phyloP scores from a whole-genome alignment of 2,797 vertebrate genomes.

The Enteromius radiatus region DNA sequence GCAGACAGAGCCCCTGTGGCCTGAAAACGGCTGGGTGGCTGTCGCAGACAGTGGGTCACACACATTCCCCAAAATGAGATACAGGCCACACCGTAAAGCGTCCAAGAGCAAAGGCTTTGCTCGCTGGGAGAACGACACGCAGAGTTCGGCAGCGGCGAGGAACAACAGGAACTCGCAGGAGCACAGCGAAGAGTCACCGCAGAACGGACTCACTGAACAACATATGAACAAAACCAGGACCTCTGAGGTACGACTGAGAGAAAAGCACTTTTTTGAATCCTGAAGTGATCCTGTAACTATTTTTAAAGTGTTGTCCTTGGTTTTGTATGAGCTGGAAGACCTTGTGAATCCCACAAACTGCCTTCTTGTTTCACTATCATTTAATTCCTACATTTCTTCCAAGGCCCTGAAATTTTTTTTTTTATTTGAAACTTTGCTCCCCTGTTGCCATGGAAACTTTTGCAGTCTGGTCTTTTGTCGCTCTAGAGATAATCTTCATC shows the following conservation, averaged over 20 bases:
- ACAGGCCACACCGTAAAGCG: constrained; percentile 85
- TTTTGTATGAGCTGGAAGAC: not conserved
- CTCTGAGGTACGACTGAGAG: constrained; percentile 72
- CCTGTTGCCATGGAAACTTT: constrained; percentile 47
- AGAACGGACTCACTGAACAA: constrained; percentile 54
- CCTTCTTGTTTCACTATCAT: constrained; percentile 19
- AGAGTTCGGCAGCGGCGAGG: constrained; percentile 46
- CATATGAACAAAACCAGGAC: constrained; percentile 75
- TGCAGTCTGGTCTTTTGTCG: not conserved
- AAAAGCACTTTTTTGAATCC: not conserved
- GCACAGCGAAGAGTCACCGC: constrained; percentile 63
- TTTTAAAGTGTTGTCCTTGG: not conserved
- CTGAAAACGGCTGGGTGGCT: constrained; percentile 83
- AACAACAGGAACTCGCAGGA: constrained; percentile 67
- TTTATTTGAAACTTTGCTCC: constrained; percentile 38
- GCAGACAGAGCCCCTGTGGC: constrained; percentile 91
- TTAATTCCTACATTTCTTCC: constrained; percentile 12
- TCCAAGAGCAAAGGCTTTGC: constrained; percentile 91
- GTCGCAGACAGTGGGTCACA: constrained; percentile 83
- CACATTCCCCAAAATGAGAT: constrained; percentile 96
- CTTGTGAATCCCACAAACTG: constrained; percentile 27
- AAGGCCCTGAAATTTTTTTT: constrained; percentile 54
- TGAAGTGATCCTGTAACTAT: not conserved
- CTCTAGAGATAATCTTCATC: constrained; percentile 57
- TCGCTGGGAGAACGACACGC: constrained; percentile 89